Conservation (phyloP, 2,113 vertebrate genomes). For the Equus quagga region DNA sequence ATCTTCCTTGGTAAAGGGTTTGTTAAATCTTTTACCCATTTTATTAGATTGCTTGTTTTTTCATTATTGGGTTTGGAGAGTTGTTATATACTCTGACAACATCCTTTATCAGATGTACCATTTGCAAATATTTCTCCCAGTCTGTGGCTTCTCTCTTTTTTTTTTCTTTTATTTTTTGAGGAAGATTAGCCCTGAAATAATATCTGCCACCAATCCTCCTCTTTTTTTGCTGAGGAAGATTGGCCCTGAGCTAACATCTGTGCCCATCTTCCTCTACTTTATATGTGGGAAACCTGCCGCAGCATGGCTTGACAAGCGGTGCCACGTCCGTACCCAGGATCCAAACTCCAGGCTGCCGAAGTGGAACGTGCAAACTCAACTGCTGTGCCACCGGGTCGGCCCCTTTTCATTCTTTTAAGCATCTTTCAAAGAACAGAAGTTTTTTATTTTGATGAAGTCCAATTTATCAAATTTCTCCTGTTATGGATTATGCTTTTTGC, state of each 20-base stretch:
- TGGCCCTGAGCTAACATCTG: no score
- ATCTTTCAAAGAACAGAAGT: not conserved
- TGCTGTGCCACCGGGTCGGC: no score
- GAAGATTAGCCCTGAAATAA: no score
- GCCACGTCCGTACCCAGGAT: no score
- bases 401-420: not conserved
- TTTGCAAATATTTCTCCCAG: conserved; percentile 1
- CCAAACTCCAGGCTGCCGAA: no score
- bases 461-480: conserved; percentile 16
- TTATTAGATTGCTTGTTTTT: not conserved
- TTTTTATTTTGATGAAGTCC: not conserved
- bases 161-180: no score
- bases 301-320: no score
- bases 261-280: no score
- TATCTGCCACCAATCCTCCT: no score
- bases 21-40: not conserved
- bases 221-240: no score
- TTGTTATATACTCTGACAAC: not conserved
- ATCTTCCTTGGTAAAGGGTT: not conserved
- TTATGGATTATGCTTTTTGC: not conserved
- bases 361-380: no score
- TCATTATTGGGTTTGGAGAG: not conserved
- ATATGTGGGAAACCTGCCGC: no score
- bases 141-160: not conserved
- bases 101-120: not conserved